Conservation (phyloP, 2,113 vertebrate genomes). For the Hippocampus mohnikei region DNA sequence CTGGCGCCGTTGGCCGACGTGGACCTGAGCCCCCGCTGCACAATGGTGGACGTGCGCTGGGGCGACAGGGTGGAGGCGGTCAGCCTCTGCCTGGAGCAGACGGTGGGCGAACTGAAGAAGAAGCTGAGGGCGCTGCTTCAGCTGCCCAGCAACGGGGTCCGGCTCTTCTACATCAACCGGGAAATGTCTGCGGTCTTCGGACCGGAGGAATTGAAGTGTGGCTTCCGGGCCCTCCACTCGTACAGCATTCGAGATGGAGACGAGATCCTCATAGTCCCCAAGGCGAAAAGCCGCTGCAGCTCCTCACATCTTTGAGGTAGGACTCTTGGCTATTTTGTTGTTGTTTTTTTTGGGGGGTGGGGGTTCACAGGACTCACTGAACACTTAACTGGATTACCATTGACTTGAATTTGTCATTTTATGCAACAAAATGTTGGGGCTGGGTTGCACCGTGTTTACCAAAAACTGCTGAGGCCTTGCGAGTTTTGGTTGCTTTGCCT, state of each 20-base stretch:
- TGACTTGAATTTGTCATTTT: constrained; percentile 16
- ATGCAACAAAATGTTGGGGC: background rate
- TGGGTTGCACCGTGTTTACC: background rate
- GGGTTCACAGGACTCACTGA: background rate
- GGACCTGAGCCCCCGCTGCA: constrained; percentile 85
- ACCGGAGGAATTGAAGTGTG: constrained; percentile 90
- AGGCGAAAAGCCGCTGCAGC: constrained; percentile 76
- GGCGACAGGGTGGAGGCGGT: constrained; percentile 83
- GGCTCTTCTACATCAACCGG: constrained; percentile 87
- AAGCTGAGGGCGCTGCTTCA: constrained; percentile 83
- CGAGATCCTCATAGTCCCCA: constrained; percentile 89
- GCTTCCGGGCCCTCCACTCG: constrained; percentile 85
- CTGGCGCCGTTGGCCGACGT: constrained; percentile 90
- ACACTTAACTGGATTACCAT: constrained; percentile 25
- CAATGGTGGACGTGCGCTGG: constrained; percentile 85
- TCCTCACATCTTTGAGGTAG: constrained; percentile 42
- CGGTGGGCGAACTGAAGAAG: constrained; percentile 91
- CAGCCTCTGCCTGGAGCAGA: constrained; percentile 88
- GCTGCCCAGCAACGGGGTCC: constrained; percentile 82
- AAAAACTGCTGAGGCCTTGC: background rate
- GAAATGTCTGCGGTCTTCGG: constrained; percentile 79
- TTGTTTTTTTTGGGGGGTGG: background rate
- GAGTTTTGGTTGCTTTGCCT: background rate
- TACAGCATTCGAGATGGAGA: constrained; percentile 92
- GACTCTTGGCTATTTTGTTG: background rate